Base-by-base conservation (phyloP, 2,888 invertebrate genomes). In the Pterobdella sp. region DNA sequence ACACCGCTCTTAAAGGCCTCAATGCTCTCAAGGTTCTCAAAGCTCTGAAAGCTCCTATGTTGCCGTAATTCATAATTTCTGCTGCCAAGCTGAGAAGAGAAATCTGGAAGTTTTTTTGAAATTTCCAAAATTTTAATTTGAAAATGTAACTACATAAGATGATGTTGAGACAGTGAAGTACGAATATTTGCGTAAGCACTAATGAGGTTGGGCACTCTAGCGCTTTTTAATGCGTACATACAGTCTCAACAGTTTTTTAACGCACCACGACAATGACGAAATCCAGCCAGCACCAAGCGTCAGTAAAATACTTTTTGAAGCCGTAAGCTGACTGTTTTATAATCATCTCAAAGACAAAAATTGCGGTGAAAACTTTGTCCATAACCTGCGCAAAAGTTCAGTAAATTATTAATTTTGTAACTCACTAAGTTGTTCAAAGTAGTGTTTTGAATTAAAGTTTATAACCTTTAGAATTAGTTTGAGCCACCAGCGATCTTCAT, bases 231-330 rank as follows among this genome's bases (percentile, higher is more conserved):
- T 7, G n/a, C 63, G 14, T 10, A 10, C 31, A 7, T 7, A 26
- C 4, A 63, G 14, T n/a, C 63, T 10, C 63, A 7, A 63, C 4
- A 7, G n/a, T 4, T 22, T 22, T 22, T 26, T 26, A 18, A 71
- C 89, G 89, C 88, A 94, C 96, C 91, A 93, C 93, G 81, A 96
- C 96, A 86, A 97, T 97, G 83, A 95, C 90, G 86, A 97, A 96
- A 87, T 97, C 96, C 81, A 97, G 90, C 96, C 95, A 97, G 87
- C 96, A 96, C 96, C 96, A 97, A 76, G 95, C 95, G 83, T 96
- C 96, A 68, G 94, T 94, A 85, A 96, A 97, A 86, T 97, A 97
- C 84, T 93, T 93, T 83, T 91, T 91, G 85, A 94, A 95, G 80
- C 97, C 96, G 82, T 94, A 89, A 77, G 95, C 95, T 83, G 95